phyloP scores from a whole-genome alignment of 2,113 vertebrate species.

The Struthio camelus region DNA sequence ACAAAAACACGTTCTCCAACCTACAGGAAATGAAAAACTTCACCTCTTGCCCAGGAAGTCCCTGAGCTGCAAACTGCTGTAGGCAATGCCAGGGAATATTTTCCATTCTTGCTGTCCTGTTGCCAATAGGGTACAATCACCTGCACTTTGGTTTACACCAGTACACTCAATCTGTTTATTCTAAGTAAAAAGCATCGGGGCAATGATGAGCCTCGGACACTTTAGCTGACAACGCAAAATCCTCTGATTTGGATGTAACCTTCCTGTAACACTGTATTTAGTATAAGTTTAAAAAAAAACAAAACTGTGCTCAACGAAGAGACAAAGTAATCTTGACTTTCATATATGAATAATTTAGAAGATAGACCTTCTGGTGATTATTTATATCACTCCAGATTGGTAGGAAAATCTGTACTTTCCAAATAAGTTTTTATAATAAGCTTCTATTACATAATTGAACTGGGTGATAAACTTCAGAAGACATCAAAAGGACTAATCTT shows the following conservation, averaged over 20 bases:
- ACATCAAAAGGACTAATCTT: neutral
- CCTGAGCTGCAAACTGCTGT: too few relatives aligned
- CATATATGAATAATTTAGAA: conserved; percentile 21
- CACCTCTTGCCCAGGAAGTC: neutral
- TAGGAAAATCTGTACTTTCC: conserved; percentile 4
- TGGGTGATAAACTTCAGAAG: neutral
- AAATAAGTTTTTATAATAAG: neutral
- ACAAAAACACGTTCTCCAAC: neutral
- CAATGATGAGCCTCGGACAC: neutral
- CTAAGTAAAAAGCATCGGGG: neutral
- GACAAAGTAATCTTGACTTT: conserved; percentile 16
- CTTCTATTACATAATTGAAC: neutral
- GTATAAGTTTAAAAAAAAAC: neutral
- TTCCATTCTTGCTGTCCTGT: neutral
- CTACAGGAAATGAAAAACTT: neutral
- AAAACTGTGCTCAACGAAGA: neutral
- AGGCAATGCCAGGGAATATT: neutral
- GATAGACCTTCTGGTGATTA: neutral
- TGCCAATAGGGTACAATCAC: neutral
- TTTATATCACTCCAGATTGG: conserved; percentile 32
- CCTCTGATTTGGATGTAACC: neutral
- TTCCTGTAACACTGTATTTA: neutral
- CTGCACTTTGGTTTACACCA: neutral
- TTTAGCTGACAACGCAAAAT: neutral
- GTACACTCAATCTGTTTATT: neutral